Base-by-base conservation (phyloP, 2,797 vertebrate genomes). In the Enteromius trimaculatus region DNA sequence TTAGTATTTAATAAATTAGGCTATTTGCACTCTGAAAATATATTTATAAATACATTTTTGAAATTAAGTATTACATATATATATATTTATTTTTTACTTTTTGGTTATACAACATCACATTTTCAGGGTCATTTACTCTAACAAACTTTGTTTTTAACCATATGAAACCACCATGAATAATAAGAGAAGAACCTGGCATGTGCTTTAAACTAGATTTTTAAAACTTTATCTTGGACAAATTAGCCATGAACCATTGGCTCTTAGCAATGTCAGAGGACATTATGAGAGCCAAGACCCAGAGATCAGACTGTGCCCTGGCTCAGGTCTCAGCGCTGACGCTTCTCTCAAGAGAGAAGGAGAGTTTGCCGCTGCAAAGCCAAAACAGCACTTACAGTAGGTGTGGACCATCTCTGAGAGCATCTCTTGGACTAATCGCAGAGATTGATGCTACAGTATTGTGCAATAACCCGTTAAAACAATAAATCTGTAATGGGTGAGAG, bases 321-420 rank as follows among this genome's bases (percentile, higher is more conserved):
- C 23, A 4, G 16, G 75, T 64, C 39, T 62, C 8, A 64, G 16
- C 10, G 16, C 60, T 65, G 39, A 65, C 1, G 13, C 6, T 68
- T 58, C 6, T 29, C 66, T 74, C 71, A 23, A 17, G 62, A 44
- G 81, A 78, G 26, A 77, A 58, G 77, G 72, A 62, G 77, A 81
- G 76, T 17, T 49, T 4, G 9, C 37, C 49, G 42, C 42, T 58
- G 14, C 44, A 66, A 21, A 53, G 55, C 77, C 75, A 84, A 42
- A 70, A 70, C 62, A 37, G 47, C 58, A 68, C 51, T 74, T 84
- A 47, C 31, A 84, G 16, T 72, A 79, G 69, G 42, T 82, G 70
- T 53, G 64, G 51, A 62, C 55, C 75, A 62, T 68, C 49, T 44
- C 47, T 71, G 80, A 85, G 23, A 64, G 53, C 34, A 65, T 37